These are phyloP conservation scores for Zoanthus gigantus DNA, from an alignment of 92 coral and sea anemone genomes.

Conservation along the genomic window DNA sequence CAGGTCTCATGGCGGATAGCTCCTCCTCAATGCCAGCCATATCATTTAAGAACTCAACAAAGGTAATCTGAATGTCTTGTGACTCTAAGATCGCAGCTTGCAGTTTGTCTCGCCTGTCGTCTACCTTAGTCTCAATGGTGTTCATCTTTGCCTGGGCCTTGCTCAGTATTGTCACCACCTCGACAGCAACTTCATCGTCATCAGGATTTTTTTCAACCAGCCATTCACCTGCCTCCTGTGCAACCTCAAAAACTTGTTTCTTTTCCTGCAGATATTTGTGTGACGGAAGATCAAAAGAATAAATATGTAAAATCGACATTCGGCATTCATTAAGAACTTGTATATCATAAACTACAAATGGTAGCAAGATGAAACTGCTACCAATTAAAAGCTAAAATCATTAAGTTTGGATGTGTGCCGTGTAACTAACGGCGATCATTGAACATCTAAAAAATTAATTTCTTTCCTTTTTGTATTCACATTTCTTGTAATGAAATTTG, in stretches of 20 bases:
- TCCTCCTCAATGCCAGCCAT: slow-evolving; percentile 93
- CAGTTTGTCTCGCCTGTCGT: slow-evolving; percentile 86
- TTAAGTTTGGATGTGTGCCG: too few relatives aligned
- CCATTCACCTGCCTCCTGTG: slow-evolving; percentile 94
- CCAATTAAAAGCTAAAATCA: too few relatives aligned
- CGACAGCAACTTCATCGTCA: slow-evolving; percentile 79
- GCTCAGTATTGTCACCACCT: slow-evolving; percentile 84
- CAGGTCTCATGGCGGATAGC: slow-evolving; percentile 92
- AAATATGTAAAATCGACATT: background rate
- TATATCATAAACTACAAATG: too few relatives aligned
- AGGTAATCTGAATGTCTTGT: slow-evolving; percentile 88
- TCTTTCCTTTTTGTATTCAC: too few relatives aligned
- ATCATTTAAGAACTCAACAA: slow-evolving; percentile 90
- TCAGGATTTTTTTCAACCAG: slow-evolving; percentile 86
- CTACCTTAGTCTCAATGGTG: slow-evolving; percentile 80
- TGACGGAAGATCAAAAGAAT: background rate
- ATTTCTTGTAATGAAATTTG: too few relatives aligned
- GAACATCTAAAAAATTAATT: too few relatives aligned
- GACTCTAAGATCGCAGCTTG: slow-evolving; percentile 86
- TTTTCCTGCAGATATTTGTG: slow-evolving; percentile 57
- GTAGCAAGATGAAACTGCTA: too few relatives aligned
- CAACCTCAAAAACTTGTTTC: slow-evolving; percentile 78
- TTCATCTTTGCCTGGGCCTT: slow-evolving; percentile 92
- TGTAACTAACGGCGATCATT: too few relatives aligned
- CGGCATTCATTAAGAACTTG: background rate